These are phyloP conservation scores for Synergus gifuensis DNA, from an alignment of 2,888 invertebrate species.

Conservation along the genomic window DNA sequence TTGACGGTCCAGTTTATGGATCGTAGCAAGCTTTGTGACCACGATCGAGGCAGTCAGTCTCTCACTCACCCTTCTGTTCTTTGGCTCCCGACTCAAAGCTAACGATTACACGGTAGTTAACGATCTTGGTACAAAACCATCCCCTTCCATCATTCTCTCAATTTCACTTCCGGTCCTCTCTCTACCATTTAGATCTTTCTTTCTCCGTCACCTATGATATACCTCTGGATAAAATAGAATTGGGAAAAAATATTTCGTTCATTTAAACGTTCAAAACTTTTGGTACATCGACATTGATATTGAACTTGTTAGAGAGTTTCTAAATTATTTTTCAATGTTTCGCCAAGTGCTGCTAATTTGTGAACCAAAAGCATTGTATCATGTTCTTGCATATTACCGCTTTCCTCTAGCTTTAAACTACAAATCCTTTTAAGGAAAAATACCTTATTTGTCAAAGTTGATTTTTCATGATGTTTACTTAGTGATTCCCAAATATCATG, in stretches of 20 bases:
- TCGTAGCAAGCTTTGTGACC: slow-evolving; percentile 54
- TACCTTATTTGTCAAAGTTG: slow-evolving; percentile 52
- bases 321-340: too few relatives aligned
- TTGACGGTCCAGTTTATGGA: slow-evolving; percentile 54
- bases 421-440: too few relatives aligned
- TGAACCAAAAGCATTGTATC: too few relatives aligned
- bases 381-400: too few relatives aligned
- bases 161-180: slow-evolving; percentile 43
- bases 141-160: slow-evolving; percentile 5
- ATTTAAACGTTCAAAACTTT: too few relatives aligned
- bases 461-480: slow-evolving; percentile 53
- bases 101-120: slow-evolving; percentile 73
- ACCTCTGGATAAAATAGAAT: too few relatives aligned
- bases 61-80: slow-evolving; percentile 53
- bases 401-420: too few relatives aligned
- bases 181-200: slow-evolving; percentile 47
- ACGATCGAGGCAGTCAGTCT: slow-evolving; percentile 51
- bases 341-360: too few relatives aligned
- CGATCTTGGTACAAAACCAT: slow-evolving; percentile 60
- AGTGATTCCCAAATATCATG: slow-evolving; percentile 51
- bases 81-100: slow-evolving; percentile 65
- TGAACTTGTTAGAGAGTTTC: too few relatives aligned
- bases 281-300: too few relatives aligned
- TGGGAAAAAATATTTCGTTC: too few relatives aligned
- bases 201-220: not conserved